Base-by-base conservation (phyloP, 2,888 invertebrate genomes). In the Ormyrus thymus region DNA sequence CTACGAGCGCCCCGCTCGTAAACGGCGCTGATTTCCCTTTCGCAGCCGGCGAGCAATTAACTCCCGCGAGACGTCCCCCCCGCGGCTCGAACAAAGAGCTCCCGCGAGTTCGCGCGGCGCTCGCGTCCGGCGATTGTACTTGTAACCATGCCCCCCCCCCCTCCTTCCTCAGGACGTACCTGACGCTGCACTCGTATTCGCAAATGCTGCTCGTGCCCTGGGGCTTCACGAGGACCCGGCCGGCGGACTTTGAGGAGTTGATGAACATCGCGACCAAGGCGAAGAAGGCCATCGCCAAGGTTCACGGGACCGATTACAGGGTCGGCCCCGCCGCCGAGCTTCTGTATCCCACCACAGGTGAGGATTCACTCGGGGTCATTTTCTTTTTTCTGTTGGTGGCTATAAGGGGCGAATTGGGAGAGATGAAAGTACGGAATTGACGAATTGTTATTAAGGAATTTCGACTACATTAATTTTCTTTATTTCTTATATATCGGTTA, bases 111-210 rank as follows among this genome's bases (percentile, higher is more conserved):
- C 15, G 15, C 51, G 70, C 59, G 61, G 51, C 51, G 71, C 75
- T 76, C 59, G 6, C 48, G 13, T 9, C 15, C 7, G 13, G 11
- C 48, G 7, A 46, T 45, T 46, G 8, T 64, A 29, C 53, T 50
- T 81, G 9, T 45, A 11, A 43, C 11, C 5, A 2, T 45, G 9
- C 45, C 43, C 46, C 11, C 0, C 53, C 13, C 11, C 45, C 43
- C 46, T 7, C 0, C 53, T 45, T 15, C 43, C 81, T n/a, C 78
- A 90, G 90, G 91, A 91, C 93, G 76, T 94, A 93, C 85, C 86
- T 94, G 80, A 92, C 93, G 1, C 88, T 94, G 68, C 94, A 94
- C 85, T 93, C 94, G 13, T 94, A 94, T 86, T 92, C 93, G 0
- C 94, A 94, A 89, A 91, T 93, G 84, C 92, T 93, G 92, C 87